These are phyloP conservation scores for Ormyrus nitidulus DNA, from an alignment of 2,888 invertebrate genomes.

Conservation along the genomic window DNA sequence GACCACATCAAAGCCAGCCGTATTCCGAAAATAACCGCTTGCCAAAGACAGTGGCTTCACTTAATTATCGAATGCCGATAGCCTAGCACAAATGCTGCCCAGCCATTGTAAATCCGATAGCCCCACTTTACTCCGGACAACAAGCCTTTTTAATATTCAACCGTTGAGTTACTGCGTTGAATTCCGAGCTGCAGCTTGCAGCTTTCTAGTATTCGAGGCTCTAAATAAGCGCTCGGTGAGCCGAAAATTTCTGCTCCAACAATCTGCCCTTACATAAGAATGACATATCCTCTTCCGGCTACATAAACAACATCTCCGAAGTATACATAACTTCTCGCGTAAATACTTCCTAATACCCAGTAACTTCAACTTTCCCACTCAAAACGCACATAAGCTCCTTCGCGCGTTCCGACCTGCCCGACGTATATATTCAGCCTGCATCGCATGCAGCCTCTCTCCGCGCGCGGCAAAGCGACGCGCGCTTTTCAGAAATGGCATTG, in stretches of 20 bases:
- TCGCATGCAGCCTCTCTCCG: too few relatives aligned
- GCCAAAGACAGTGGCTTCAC: neutral
- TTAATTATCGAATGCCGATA: slow-evolving; percentile 25
- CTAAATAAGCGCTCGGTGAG: neutral
- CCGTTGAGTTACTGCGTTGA: neutral
- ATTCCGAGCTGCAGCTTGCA: neutral
- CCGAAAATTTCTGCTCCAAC: neutral
- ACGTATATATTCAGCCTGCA: too few relatives aligned
- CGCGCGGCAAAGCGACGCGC: too few relatives aligned
- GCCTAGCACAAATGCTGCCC: neutral
- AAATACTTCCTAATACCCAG: too few relatives aligned
- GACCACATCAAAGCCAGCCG: slow-evolving; percentile 13
- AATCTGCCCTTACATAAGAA: neutral
- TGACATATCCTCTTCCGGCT: too few relatives aligned
- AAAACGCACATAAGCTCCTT: too few relatives aligned
- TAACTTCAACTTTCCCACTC: too few relatives aligned
- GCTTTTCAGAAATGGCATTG: too few relatives aligned
- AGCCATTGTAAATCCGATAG: neutral
- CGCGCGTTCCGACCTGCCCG: too few relatives aligned
- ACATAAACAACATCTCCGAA: too few relatives aligned
- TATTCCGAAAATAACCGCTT: slow-evolving; percentile 1
- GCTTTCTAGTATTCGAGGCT: neutral
- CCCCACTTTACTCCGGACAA: neutral
- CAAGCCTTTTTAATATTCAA: neutral
- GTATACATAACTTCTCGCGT: too few relatives aligned